Evolutionary conservation across 2,888 invertebrate genomes (phyloP).

Genomic region (Serripes groenlandicus): DNA sequence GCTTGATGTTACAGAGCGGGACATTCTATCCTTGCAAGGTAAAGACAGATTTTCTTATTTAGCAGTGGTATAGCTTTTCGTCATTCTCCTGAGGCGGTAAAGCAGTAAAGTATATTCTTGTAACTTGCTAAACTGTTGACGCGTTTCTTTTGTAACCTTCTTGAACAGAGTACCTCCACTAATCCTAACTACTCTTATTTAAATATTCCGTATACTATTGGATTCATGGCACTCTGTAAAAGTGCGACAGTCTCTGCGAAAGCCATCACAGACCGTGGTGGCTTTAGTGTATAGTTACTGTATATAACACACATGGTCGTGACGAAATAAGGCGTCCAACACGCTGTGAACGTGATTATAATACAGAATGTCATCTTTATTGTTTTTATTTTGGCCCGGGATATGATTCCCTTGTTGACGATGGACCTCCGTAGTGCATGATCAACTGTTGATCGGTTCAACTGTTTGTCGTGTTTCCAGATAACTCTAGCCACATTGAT

Average conservation of each 20-base stretch:
- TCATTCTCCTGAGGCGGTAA: constrained; percentile 37
- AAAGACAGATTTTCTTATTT: constrained; percentile 19
- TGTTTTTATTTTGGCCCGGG: constrained; percentile 87
- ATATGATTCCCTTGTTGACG: constrained; percentile 83
- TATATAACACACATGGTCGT: constrained; percentile 86
- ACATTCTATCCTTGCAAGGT: constrained; percentile 25
- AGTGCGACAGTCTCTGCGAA: constrained; percentile 85
- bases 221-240: constrained; percentile 86
- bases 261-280: constrained; percentile 83
- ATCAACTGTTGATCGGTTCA: constrained; percentile 47
- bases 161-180: constrained; percentile 77
- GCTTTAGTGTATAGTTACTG: constrained; percentile 82
- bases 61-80: constrained; percentile 19
- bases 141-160: constrained; percentile 45
- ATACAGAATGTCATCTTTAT: constrained; percentile 87
- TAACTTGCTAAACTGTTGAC: constrained; percentile 47
- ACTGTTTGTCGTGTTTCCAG: constrained; percentile 77
- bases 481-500: constrained; percentile 86
- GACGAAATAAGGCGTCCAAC: constrained; percentile 87
- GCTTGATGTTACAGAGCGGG: constrained; percentile 64
- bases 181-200: constrained; percentile 83
- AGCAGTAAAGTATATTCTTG: constrained; percentile 45
- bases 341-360: constrained; percentile 86
- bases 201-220: constrained; percentile 87
- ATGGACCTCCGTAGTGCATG: constrained; percentile 65